phyloP scores from a whole-genome alignment of 2,113 vertebrate genomes.

The Cyanoramphus novaezelandiae region DNA sequence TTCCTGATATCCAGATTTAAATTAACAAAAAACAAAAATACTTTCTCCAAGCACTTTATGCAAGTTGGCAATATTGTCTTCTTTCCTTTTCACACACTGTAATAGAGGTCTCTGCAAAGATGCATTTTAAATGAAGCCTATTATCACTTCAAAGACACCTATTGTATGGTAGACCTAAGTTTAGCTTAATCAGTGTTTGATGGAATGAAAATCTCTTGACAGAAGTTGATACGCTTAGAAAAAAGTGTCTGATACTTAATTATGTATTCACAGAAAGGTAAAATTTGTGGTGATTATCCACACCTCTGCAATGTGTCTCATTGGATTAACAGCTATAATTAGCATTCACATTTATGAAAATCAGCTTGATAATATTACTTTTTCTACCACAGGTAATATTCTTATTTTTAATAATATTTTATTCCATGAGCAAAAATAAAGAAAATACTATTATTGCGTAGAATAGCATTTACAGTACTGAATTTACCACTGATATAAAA shows the following conservation, averaged over 20 bases:
- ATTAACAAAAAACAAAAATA: neutral
- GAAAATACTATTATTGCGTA: neutral
- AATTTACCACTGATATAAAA: neutral
- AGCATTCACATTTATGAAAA: conserved; percentile 19
- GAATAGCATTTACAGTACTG: neutral
- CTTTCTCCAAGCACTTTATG: neutral
- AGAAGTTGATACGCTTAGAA: conserved; percentile 46
- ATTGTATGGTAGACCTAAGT: neutral
- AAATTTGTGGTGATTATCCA: conserved; percentile 38
- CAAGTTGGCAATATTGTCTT: neutral
- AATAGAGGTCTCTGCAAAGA: neutral
- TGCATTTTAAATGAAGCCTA: neutral
- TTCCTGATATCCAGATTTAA: neutral
- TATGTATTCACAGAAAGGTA: conserved; percentile 57
- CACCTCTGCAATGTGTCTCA: conserved; percentile 43
- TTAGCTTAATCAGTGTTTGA: conserved; percentile 39
- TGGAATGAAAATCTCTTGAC: conserved; percentile 60
- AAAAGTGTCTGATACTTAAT: conserved; percentile 35
- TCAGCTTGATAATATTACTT: neutral
- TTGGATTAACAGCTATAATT: conserved; percentile 61
- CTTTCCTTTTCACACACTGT: neutral
- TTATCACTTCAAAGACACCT: conserved; percentile 32
- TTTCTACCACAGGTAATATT: neutral
- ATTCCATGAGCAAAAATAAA: neutral
- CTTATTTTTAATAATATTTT: neutral